These are phyloP conservation scores for Pocota personata DNA, from an alignment of 2,888 invertebrate genomes.

Conservation along the genomic window DNA sequence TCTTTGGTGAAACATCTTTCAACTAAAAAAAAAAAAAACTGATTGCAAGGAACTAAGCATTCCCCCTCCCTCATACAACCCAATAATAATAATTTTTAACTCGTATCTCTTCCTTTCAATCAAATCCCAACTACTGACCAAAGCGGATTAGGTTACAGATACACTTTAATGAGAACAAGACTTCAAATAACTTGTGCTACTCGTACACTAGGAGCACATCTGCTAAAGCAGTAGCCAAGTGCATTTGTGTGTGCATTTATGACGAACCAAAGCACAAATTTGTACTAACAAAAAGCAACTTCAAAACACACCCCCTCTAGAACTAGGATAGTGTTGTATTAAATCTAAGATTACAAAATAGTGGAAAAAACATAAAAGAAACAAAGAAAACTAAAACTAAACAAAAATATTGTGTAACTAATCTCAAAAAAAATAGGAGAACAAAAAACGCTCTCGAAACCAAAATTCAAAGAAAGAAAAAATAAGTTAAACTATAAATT, in stretches of 20 bases:
- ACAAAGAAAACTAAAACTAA: conserved; percentile 7
- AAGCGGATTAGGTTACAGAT: too few species aligned
- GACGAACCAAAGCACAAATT: conserved; percentile 39
- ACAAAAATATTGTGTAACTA: conserved; percentile 2
- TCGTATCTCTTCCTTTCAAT: too few species aligned
- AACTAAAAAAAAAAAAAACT: too few species aligned
- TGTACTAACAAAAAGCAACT: neutral
- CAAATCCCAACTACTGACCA: too few species aligned
- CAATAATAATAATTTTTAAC: too few species aligned
- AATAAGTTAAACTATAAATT: conserved; percentile 11
- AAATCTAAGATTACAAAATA: neutral
- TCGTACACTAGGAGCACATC: too few species aligned
- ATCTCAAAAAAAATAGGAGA: conserved; percentile 4
- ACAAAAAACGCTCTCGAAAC: neutral
- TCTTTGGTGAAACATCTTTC: too few species aligned
- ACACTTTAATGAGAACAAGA: too few species aligned
- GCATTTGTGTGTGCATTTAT: conserved; percentile 14
- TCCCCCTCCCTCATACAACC: too few species aligned
- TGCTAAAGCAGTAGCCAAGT: too few species aligned
- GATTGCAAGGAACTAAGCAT: too few species aligned
- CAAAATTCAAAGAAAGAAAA: conserved; percentile 46
- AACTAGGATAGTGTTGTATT: neutral
- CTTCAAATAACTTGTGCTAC: too few species aligned
- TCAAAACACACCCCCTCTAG: neutral
- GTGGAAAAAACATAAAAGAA: conserved; percentile 1